phyloP scores from a whole-genome alignment of 2,888 invertebrate species.

The Cataglyphis altisquamis region DNA sequence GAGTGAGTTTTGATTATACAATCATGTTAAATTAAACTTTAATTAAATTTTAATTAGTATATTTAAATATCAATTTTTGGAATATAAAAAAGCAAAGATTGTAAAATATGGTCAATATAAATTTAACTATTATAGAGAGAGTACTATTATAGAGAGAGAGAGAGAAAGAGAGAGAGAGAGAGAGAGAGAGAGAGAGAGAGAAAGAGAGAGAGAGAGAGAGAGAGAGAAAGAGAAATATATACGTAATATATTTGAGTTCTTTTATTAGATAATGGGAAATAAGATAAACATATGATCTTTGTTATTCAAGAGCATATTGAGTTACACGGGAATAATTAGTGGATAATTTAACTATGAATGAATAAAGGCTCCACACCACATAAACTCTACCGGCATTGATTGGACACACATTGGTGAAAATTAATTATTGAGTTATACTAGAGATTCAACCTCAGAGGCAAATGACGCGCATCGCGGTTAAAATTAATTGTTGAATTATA shows the following conservation, averaged over 20 bases:
- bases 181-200: no score
- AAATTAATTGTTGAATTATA: slow-evolving; percentile 48
- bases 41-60: not conserved
- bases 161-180: no score
- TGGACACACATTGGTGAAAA: slow-evolving; percentile 2
- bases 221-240: not conserved
- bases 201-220: no score
- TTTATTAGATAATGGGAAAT: not conserved
- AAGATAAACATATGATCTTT: not conserved
- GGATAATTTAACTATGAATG: slow-evolving; percentile 34
- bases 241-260: not conserved
- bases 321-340: slow-evolving; percentile 1
- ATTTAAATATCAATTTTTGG: slow-evolving; percentile 5
- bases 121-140: not conserved
- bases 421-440: slow-evolving; percentile 46
- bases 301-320: not conserved
- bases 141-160: not conserved
- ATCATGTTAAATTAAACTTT: slow-evolving; percentile 1
- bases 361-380: slow-evolving; percentile 11
- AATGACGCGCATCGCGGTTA: not conserved
- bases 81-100: not conserved
- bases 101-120: not conserved
- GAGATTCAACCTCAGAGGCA: slow-evolving; percentile 12
- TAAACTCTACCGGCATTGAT: slow-evolving; percentile 8
- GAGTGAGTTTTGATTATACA: not conserved